Evolutionary conservation across 2,797 vertebrate genomes (phyloP), one percentile per base, ranked within the genome.

Genomic region (Danio tinwini): DNA sequence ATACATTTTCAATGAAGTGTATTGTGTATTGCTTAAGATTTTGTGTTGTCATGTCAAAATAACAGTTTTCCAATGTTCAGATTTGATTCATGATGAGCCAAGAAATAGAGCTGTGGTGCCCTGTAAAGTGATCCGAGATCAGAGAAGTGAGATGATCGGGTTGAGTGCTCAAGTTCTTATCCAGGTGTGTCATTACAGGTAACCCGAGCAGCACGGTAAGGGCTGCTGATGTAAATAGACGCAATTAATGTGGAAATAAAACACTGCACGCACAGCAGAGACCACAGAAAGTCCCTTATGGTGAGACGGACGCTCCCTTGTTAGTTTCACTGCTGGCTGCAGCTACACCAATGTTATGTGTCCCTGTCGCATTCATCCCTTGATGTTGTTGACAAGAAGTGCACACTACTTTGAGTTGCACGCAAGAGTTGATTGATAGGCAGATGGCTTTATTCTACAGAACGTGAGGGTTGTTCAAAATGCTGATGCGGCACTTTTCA

Each of bases 101-200:
- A 62, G 53, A 83, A 83, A 86, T 67, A 39, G 72, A 86, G 72
- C 74, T 44, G 6, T 10, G 1, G 40, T 0, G 1, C 52, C 29
- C 45, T 56, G 77, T 78, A 70, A 85, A 67, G 65, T 79, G 80
- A 85, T 82, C 85, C 61, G 68, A 55, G 77, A 64, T 72, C 44
- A 81, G 19, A 58, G 58, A 80, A 80, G 58, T 83, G 82, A 80
- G 68, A 55, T 55, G 76, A 67, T 77, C 72, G 37, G 65, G 62
- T 78, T 80, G 71, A 75, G 42, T 58, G 81, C 82, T 81, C 61
- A 62, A 74, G 74, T 79, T 88, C 76, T 80, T 73, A 65, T 82
- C 56, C 85, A 82, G 82, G 81, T 82, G 68, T 84, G 68, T 73
- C 52, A 83, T 83, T 81, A 81, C 78, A 85, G 82, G 82, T 78